Evolutionary conservation across 2,888 invertebrate species (phyloP), one percentile per base, ranked within the genome.

Genomic region (Parnassius apollo): DNA sequence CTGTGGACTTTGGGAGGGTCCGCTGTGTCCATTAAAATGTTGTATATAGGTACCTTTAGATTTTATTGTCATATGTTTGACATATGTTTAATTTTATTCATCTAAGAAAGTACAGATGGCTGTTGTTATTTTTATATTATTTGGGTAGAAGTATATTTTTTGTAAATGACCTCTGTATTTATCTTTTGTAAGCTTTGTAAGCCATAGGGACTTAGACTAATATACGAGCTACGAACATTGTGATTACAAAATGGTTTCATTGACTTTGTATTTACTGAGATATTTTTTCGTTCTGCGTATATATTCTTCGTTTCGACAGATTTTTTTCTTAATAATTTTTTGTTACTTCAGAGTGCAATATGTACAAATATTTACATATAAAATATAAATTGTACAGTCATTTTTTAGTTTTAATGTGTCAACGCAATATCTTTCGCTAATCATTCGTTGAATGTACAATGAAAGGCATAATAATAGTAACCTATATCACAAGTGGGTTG

Each of bases 341-440:
- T 88, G 89, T 91, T 90, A 90, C 86, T 91, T 91, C 91, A 93
- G 93, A 93, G 94, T 94, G 94, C 94, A 94, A 94, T 94, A 94
- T 94, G 94, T 94, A 94, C 94, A 94, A 94, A 94, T 94, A 93
- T 93, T 93, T 91, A 91, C 91, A 91, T 89, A 84, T 83, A 80
- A 93, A 87, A 86, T 88, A 88, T 88, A 83, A 85, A 83, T 77
- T 91, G 91, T 91, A 91, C 91, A 91, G 91, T 91, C 81, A 89
- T 79, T 83, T 91, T 88, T 90, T 91, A 90, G 89, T 89, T 91
- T 85, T 91, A 89, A 89, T 88, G 77, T 84, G 85, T 88, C 88
- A 85, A 89, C 89, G 90, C 88, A 89, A 90, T 90, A 87, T 80
- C 74, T 78, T 82, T 86, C 82, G 81, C 82, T 85, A 81, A 76